phyloP scores from a whole-genome alignment of 2,888 invertebrate genomes.

The Tetropium fuscum region DNA sequence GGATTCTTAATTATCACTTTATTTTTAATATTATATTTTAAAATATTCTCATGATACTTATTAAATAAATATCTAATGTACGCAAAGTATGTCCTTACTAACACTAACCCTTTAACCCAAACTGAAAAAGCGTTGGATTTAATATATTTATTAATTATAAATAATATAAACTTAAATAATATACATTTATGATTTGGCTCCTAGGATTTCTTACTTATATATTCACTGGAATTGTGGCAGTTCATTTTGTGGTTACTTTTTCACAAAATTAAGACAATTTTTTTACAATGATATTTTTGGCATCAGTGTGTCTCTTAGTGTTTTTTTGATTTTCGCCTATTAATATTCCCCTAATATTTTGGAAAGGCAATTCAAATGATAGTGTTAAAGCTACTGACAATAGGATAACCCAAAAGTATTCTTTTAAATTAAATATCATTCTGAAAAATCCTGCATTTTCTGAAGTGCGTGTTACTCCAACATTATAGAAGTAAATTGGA shows the following conservation, averaged over 20 bases:
- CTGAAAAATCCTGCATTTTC: constrained; percentile 71
- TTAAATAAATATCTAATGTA: constrained; percentile 22
- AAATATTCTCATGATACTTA: constrained; percentile 8
- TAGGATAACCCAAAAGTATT: constrained; percentile 69
- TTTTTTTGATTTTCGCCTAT: constrained; percentile 55
- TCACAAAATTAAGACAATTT: constrained; percentile 7
- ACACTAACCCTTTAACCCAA: not conserved
- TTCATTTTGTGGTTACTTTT: not conserved
- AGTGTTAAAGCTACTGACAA: constrained; percentile 72
- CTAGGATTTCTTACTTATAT: not conserved
- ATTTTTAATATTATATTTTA: constrained; percentile 35
- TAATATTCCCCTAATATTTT: constrained; percentile 73
- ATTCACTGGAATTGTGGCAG: not conserved
- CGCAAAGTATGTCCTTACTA: not conserved
- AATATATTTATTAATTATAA: not conserved
- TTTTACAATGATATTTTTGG: too few relatives aligned
- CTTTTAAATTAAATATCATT: constrained; percentile 72
- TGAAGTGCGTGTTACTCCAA: constrained; percentile 71
- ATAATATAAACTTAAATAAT: constrained; percentile 1
- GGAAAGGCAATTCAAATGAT: constrained; percentile 76
- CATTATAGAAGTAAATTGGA: constrained; percentile 78
- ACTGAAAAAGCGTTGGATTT: not conserved
- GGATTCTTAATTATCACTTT: constrained; percentile 28
- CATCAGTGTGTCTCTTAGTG: not conserved
- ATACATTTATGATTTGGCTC: not conserved